Base-by-base conservation (phyloP, 2,113 vertebrate species). In the Myotis brandtii region DNA sequence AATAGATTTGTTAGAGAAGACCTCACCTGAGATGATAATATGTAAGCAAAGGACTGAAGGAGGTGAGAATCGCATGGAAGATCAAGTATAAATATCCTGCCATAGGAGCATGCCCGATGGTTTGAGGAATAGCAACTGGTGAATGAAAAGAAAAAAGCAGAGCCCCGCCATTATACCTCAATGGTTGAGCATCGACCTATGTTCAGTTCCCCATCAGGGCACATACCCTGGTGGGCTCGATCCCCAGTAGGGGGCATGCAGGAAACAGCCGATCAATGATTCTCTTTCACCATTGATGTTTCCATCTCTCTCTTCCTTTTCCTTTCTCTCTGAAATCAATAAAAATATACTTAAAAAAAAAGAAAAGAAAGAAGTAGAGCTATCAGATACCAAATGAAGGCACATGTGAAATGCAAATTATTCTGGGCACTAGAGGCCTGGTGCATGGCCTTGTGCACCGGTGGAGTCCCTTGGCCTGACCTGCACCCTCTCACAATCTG, bases 401-500 rank as follows among this genome's bases (percentile, higher is more conserved):
- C 18, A 43, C 64, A 46, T 7, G 4, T 75, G 6, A 66, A 23
- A 17, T 40, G 32, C 21, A 75, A 69, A 32, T n/a, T 43, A 27
- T 8, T 7, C 5, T 9, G 10, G 46, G 6, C 34, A 25, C 56
- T 59, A 59, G 56, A 59, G 56, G 21, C 56, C 56, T 1, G 9
- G 56, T 59, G 56, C 56, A 59, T 3, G 56, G 21, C 23, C 54
- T 56, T 2, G 3, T 59, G 56, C 23, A 59, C 56, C 9, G 10
- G 23, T 59, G 23, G 23, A 9, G 23, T 62, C 4, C 56, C 23
- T 27, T 25, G 10, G 23, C 25, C 59, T 62, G 9, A 10, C 59
- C 59, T 62, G 23, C 0, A 4, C 8, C 56, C 1, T 62, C 59
- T 62, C 0, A 0, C 10, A 62, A 62, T 27, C 59, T 9, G 4